A percentile compares a stretch with the other conserved stretches of the same genome.
Conservation (phyloP, 2,797 vertebrate genomes). For the Urocyon cinereoargenteus region DNA sequence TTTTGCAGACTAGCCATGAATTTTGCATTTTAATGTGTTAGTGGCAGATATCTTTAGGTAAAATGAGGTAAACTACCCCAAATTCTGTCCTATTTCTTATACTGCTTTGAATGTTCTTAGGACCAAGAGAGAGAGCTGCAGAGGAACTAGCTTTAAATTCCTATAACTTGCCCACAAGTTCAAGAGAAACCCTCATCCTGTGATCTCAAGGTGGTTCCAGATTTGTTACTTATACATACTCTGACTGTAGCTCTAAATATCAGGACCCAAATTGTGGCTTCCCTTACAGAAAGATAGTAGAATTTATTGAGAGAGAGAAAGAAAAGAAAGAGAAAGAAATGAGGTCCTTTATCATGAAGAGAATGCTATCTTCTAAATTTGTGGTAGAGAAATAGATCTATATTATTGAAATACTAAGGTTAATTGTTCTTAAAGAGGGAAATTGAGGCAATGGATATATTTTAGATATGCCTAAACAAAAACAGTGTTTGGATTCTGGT, state of each 20-base stretch:
- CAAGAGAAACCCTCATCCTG: not conserved
- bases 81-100: not conserved
- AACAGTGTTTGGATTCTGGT: not conserved
- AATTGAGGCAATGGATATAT: not conserved
- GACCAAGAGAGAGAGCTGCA: not conserved
- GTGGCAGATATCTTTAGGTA: not conserved
- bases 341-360: not conserved
- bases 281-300: not conserved
- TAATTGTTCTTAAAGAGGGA: not conserved
- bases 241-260: not conserved
- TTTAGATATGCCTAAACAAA: not conserved
- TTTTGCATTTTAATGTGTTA: not conserved
- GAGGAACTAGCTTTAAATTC: slow-evolving; percentile 33
- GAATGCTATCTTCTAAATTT: not conserved
- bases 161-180: slow-evolving; percentile 5
- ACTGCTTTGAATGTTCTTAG: slow-evolving; percentile 22
- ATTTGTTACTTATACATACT: slow-evolving; percentile 15
- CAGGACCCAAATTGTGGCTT: not conserved
- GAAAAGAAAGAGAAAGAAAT: not conserved
- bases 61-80: not conserved
- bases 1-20: not conserved
- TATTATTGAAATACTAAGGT: not conserved
- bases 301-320: not conserved
- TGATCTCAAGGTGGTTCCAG: slow-evolving; percentile 27
- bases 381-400: not conserved